Conservation (phyloP, 2,888 invertebrate genomes). For the Eueremaeus valkanovi region DNA sequence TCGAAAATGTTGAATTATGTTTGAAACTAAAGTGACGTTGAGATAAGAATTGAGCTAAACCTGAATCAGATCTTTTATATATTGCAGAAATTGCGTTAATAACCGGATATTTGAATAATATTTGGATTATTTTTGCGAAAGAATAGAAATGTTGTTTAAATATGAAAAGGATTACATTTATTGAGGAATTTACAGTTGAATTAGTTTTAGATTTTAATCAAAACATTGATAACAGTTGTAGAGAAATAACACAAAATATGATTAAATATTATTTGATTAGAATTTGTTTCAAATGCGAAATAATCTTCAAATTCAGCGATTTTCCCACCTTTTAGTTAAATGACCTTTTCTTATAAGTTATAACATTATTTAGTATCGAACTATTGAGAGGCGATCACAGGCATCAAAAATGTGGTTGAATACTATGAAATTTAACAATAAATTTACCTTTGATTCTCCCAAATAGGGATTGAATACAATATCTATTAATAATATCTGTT, state of each 20-base stretch:
- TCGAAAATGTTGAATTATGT: too few species aligned
- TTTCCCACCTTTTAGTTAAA: not conserved
- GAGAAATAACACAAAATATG: constrained; percentile 11
- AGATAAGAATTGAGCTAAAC: too few species aligned
- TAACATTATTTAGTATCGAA: too few species aligned
- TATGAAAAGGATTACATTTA: constrained; percentile 1
- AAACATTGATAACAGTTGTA: constrained; percentile 1
- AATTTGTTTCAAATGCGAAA: constrained; percentile 4
- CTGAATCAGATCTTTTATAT: too few species aligned
- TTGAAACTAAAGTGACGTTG: too few species aligned
- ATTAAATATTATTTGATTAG: constrained; percentile 5
- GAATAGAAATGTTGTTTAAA: too few species aligned
- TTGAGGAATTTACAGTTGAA: constrained; percentile 1
- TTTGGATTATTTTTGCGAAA: too few species aligned
- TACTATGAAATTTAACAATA: constrained; percentile 26
- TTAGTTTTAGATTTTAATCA: not conserved
- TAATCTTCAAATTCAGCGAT: not conserved
- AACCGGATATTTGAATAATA: too few species aligned
- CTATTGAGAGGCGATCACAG: constrained; percentile 28
- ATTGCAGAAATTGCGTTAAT: too few species aligned
- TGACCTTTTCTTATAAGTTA: not conserved
- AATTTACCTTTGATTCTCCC: constrained; percentile 15
- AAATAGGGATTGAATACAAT: constrained; percentile 18
- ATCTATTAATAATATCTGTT: not conserved
- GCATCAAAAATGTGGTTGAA: constrained; percentile 2